phyloP scores from a whole-genome alignment of 2,888 invertebrate species.

The Eupithecia dodoneata region DNA sequence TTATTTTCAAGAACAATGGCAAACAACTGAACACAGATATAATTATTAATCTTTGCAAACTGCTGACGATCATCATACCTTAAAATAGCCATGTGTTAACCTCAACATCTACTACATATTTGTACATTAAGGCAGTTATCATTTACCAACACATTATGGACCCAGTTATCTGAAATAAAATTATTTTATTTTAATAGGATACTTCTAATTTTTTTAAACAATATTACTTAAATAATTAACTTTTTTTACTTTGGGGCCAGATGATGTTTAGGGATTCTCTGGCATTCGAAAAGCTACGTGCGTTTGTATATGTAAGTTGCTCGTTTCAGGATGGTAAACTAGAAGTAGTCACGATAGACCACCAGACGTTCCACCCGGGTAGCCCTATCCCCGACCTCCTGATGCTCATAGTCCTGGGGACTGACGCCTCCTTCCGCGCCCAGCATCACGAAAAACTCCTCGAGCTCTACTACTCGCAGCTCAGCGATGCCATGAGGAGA shows the following conservation, averaged over 20 bases:
- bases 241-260: no score
- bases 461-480: conserved; percentile 50
- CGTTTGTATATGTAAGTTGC: background rate
- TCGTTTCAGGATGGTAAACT: conserved; percentile 23
- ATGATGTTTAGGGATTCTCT: no score
- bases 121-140: background rate
- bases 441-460: conserved; percentile 47
- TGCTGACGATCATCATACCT: background rate
- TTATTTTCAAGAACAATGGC: background rate
- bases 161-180: no score
- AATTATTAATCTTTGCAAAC: background rate
- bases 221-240: no score
- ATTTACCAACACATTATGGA: no score
- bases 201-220: no score
- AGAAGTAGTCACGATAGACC: conserved; percentile 23
- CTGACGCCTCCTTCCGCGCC: conserved; percentile 24
- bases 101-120: background rate
- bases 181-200: no score
- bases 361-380: conserved; percentile 25
- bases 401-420: conserved; percentile 24
- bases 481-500: conserved; percentile 51
- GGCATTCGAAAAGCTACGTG: background rate
- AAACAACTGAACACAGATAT: background rate
- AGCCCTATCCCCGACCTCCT: conserved; percentile 25
- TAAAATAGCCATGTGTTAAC: background rate